Evolutionary conservation across 1,140 invertebrate genomes (phyloP), one percentile per base, ranked within the genome.

Genomic region (Drosophila nigrodunni): DNA sequence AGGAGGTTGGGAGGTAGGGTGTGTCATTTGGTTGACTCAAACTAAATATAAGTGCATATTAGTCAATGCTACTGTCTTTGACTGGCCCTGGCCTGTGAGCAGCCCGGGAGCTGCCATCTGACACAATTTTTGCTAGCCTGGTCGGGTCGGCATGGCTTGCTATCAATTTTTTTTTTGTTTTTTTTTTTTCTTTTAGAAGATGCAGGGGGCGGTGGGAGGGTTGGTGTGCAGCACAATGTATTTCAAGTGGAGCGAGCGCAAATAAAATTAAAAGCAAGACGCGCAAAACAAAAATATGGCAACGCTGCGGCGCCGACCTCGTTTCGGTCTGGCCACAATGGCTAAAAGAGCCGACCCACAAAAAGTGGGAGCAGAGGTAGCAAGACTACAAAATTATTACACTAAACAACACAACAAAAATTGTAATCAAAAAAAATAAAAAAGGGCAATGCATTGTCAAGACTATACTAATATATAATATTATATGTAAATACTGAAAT

Each of bases 241-340:
- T 88, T 88, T 86, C 83, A 88, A 88, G 82, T 87, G 82, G 80
- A 87, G 82, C 76, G 82, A 82, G 67, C 64, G 79, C 83, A 87
- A 87, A 87, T 87, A 87, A 87, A 82, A 87, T 87, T 87, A 82
- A 80, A 87, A 79, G 77, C 72, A 79, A 68, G 75, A 74, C 62
- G 66, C 71, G 67, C 60, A 50, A 65, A 76, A 73, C 61, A 83
- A 80, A 87, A 80, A 88, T 86, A 85, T 85, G 74, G 77, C 77
- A 78, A 78, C 77, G 77, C 77, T 78, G 85, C 80, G 82, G 82
- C 82, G 82, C 82, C 82, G 82, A 86, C 82, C 82, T 82, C 82
- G 81, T 87, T 86, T 87, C 62, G 57, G 41, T 74, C 66, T 74
- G 66, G 58, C 72, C 72, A 74, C 72, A 74, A 74, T 70, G 50